A percentile compares a stretch with the other conserved stretches of the same genome.
These are phyloP conservation scores for Hormiphora californensis DNA, from an alignment of 37 sponge, comb jelly and placozoan genomes.

Conservation along the genomic window DNA sequence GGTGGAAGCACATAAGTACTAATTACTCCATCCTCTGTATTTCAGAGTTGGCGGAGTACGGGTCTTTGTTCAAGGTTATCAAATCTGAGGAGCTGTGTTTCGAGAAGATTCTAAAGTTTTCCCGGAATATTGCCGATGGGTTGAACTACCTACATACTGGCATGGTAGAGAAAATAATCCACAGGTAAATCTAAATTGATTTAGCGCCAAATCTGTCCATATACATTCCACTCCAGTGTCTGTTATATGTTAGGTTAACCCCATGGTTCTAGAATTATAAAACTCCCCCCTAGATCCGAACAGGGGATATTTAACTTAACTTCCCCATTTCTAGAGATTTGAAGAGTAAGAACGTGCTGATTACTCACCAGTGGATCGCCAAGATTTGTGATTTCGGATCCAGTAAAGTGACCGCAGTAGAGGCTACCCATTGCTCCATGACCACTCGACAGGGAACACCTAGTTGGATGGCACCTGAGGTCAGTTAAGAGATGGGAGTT, in stretches of 20 bases:
- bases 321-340: constrained; percentile 14
- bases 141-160: constrained; percentile 28
- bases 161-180: not conserved
- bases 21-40: not conserved
- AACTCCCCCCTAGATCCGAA: too few species aligned
- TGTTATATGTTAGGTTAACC: too few species aligned
- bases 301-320: too few species aligned
- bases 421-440: not conserved
- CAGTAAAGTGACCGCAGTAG: not conserved
- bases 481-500: too few species aligned
- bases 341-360: constrained; percentile 16
- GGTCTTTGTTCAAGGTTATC: constrained; percentile 25
- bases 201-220: too few species aligned
- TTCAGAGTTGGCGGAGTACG: constrained; percentile 33
- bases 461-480: constrained; percentile 53
- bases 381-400: constrained; percentile 54
- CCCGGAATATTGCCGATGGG: constrained; percentile 31
- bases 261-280: too few species aligned
- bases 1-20: too few species aligned
- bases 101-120: constrained; percentile 5
- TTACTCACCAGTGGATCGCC: not conserved
- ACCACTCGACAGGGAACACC: constrained; percentile 25
- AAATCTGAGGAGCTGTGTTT: not conserved
- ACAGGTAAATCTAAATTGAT: too few species aligned
- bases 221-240: too few species aligned